phyloP scores from a whole-genome alignment of 2,113 vertebrate genomes.

The human (Homo sapiens) region DNA sequence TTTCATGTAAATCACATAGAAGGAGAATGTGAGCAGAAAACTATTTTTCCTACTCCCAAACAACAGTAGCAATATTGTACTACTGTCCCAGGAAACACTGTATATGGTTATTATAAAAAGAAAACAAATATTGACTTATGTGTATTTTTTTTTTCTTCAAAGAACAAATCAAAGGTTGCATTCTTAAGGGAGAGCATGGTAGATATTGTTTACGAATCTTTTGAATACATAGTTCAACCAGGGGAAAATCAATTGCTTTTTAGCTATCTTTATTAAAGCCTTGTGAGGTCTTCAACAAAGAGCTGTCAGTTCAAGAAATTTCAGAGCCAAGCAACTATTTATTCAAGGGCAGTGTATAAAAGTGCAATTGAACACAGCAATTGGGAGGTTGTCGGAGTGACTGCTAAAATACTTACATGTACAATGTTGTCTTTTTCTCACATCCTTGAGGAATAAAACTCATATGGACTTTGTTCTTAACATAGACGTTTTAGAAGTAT shows the following conservation, averaged over 20 bases:
- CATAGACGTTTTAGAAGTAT: conserved; percentile 10
- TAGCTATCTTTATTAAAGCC: conserved; percentile 68
- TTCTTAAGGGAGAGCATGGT: conserved; percentile 61
- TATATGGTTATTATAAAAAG: conserved; percentile 58
- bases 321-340: conserved; percentile 59
- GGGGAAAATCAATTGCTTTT: conserved; percentile 69
- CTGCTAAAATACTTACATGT: neutral
- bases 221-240: conserved; percentile 64
- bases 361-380: conserved; percentile 39
- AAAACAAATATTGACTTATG: conserved; percentile 56
- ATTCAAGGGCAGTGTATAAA: conserved; percentile 45
- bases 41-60: neutral
- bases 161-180: conserved; percentile 62
- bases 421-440: conserved; percentile 18
- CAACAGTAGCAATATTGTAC: neutral
- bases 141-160: conserved; percentile 42
- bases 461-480: conserved; percentile 36
- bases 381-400: neutral
- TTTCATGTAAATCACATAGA: conserved; percentile 20
- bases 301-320: conserved; percentile 57
- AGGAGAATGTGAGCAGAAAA: neutral
- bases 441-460: conserved; percentile 32
- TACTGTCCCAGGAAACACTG: conserved; percentile 3
- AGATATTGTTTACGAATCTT: conserved; percentile 66
- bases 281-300: conserved; percentile 70